Evolutionary conservation across 2,113 vertebrate genomes (phyloP).

Genomic region (Corythornis cristatus): DNA sequence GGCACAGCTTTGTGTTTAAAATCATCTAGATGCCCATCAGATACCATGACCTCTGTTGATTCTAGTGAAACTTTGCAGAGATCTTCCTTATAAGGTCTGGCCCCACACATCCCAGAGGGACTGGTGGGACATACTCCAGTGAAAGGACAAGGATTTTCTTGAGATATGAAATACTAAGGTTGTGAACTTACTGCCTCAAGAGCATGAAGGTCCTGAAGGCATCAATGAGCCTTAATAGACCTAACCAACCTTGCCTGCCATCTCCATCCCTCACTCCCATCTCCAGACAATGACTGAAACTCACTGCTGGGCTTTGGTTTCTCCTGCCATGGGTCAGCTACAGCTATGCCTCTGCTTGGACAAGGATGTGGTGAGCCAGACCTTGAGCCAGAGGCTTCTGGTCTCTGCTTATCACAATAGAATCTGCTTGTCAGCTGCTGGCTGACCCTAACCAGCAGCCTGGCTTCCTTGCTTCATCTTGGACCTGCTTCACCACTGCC

Average conservation of each 20-base stretch:
- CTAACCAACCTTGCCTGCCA: background rate
- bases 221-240: background rate
- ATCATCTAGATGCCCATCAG: background rate
- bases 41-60: background rate
- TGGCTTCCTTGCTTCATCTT: background rate
- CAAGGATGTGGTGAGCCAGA: background rate
- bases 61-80: background rate
- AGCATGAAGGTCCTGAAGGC: background rate
- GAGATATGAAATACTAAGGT: background rate
- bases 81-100: background rate
- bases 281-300: background rate
- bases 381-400: background rate
- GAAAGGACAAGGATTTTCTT: background rate
- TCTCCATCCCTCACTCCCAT: background rate
- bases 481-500: fast-evolving
- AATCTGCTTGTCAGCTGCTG: background rate
- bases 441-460: background rate
- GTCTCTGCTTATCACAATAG: background rate
- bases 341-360: background rate
- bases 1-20: background rate
- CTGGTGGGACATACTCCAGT: background rate
- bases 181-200: background rate
- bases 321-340: background rate
- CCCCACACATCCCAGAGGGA: background rate
- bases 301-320: background rate